phyloP scores from a whole-genome alignment of 2,113 vertebrate species.

The Lota lota region DNA sequence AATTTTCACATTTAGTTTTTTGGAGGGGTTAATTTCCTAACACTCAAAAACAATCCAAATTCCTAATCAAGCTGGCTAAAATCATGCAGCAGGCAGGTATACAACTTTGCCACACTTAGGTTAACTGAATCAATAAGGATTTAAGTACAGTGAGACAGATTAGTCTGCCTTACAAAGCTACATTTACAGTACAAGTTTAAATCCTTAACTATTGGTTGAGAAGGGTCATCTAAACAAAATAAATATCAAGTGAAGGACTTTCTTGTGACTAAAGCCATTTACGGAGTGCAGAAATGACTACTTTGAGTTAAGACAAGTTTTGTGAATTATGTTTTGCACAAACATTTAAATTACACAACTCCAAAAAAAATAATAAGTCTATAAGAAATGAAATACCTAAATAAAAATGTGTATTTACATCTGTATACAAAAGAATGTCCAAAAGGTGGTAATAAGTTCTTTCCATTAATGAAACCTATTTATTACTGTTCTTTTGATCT shows the following conservation, averaged over 20 bases:
- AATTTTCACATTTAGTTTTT: slow-evolving; percentile 41
- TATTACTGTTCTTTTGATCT: slow-evolving; percentile 34
- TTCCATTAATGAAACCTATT: slow-evolving; percentile 40
- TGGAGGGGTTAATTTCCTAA: slow-evolving; percentile 19
- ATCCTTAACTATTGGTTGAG: slow-evolving; percentile 6
- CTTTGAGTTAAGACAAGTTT: not conserved
- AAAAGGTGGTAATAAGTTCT: slow-evolving; percentile 57
- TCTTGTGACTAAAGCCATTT: slow-evolving; percentile 10
- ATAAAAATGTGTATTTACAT: slow-evolving; percentile 61
- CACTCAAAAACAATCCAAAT: slow-evolving; percentile 9
- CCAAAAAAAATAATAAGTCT: slow-evolving; percentile 62
- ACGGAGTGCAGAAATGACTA: slow-evolving; percentile 18
- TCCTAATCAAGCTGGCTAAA: slow-evolving; percentile 12
- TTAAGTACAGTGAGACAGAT: not conserved
- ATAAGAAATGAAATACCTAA: slow-evolving; percentile 37
- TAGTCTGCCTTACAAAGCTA: not conserved
- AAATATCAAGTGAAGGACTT: not conserved
- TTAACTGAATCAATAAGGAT: slow-evolving; percentile 2
- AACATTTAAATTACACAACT: slow-evolving; percentile 62
- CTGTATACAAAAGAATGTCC: slow-evolving; percentile 53
- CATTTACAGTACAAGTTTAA: slow-evolving; percentile 16
- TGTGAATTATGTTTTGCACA: slow-evolving; percentile 19
- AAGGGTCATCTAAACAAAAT: slow-evolving; percentile 1
- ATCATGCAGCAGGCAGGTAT: slow-evolving; percentile 38
- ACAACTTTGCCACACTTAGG: slow-evolving; percentile 14